Evolutionary conservation across 1,140 invertebrate species (phyloP).

Genomic region (Agraylea sexmaculata): DNA sequence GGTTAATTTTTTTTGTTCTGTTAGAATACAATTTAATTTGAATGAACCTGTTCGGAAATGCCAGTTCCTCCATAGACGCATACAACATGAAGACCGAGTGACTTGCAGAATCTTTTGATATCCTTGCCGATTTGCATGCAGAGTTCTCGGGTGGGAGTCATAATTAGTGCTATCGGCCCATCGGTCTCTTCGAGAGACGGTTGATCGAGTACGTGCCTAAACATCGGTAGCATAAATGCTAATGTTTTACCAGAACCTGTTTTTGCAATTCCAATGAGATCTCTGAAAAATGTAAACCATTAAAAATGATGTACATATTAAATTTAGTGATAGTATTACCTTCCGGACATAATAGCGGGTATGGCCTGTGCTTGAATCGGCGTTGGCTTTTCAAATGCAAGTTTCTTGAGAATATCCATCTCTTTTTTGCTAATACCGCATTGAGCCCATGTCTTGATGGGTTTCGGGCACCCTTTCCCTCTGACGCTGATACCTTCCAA

Average conservation of each 20-base stretch:
- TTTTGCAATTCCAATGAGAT: conserved; percentile 98
- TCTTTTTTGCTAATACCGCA: conserved; percentile 96
- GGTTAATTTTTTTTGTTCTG: too few species aligned
- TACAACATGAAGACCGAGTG: conserved; percentile 73
- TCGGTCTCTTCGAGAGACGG: conserved; percentile 86
- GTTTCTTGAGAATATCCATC: conserved; percentile 84
- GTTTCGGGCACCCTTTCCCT: conserved; percentile 84
- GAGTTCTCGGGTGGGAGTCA: conserved; percentile 96
- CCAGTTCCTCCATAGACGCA: conserved; percentile 99
- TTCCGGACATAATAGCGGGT: conserved; percentile 94
- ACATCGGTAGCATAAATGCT: conserved; percentile 97
- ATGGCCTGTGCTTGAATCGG: conserved; percentile 98
- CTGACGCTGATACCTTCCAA: conserved; percentile 78
- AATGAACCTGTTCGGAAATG: conserved; percentile 72
- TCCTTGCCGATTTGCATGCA: conserved; percentile 99
- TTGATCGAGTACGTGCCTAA: conserved; percentile 95
- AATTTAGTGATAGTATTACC: conserved; percentile 23
- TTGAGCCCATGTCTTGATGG: conserved; percentile 96
- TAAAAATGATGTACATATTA: neutral
- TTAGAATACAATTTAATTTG: too few species aligned
- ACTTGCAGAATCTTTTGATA: conserved; percentile 90
- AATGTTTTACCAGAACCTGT: conserved; percentile 98
- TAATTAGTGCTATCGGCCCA: conserved; percentile 92
- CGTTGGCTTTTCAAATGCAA: conserved; percentile 93
- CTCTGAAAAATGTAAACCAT: conserved; percentile 39